Evolutionary conservation across 1,140 invertebrate species (phyloP).

Genomic region (Araneus ventricosus): DNA sequence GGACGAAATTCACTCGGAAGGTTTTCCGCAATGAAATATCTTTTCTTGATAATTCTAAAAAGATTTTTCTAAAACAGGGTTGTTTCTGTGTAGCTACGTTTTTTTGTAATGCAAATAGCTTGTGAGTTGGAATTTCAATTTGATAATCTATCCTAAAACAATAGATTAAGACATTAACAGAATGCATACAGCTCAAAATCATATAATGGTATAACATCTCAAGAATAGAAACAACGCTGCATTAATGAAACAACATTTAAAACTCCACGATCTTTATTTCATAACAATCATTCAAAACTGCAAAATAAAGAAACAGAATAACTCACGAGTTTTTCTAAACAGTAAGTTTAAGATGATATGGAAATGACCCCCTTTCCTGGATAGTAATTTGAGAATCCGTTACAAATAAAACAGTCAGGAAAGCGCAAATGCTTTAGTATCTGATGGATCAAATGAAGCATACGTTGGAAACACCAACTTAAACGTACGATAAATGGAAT

Average conservation of each 20-base stretch:
- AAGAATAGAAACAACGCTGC: neutral
- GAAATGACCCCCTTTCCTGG: neutral
- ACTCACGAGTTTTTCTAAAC: neutral
- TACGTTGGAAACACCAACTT: neutral
- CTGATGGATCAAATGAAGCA: constrained; percentile 15
- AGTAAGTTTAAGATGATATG: neutral
- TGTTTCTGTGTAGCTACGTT: no score
- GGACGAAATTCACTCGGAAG: no score
- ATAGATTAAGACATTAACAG: no score
- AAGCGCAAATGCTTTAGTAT: neutral
- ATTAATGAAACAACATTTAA: neutral
- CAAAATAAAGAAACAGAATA: neutral
- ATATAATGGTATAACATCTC: neutral
- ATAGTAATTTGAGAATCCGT: neutral
- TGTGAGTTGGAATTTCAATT: no score
- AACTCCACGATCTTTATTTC: neutral
- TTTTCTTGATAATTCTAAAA: no score
- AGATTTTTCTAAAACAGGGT: no score
- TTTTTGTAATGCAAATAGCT: no score
- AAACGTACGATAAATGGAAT: neutral
- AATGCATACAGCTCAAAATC: no score
- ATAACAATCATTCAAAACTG: neutral
- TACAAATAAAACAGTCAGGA: neutral
- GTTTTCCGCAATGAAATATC: no score
- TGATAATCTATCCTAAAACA: no score